Conservation (phyloP, 2,113 vertebrate genomes). For the Alethe diademata region DNA sequence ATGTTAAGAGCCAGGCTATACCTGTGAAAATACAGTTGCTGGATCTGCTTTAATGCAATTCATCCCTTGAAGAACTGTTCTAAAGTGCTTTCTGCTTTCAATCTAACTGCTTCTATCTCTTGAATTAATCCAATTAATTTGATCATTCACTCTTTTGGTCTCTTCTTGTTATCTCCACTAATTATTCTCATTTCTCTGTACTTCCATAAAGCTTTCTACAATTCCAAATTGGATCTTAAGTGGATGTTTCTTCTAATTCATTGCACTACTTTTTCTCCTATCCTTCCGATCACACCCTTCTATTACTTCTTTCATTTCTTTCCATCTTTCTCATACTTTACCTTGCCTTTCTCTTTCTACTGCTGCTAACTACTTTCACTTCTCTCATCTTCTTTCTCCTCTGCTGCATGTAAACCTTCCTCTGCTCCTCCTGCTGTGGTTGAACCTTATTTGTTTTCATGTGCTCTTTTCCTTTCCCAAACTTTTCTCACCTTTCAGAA, state of each 20-base stretch:
- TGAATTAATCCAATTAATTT: background rate
- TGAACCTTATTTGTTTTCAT: background rate
- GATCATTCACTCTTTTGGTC: background rate
- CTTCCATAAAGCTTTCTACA: background rate
- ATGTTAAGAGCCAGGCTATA: background rate
- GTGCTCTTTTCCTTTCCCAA: background rate
- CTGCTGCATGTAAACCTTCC: background rate
- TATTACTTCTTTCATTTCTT: background rate
- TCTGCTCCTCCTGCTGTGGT: background rate
- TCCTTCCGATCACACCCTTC: background rate
- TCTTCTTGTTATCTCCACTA: background rate
- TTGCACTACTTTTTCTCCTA: background rate
- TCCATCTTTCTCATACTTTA: background rate
- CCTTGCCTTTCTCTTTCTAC: background rate
- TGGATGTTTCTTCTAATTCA: background rate
- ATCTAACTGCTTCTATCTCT: background rate
- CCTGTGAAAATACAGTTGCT: background rate
- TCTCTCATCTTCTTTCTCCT: background rate
- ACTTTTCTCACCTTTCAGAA: background rate
- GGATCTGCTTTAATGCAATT: background rate
- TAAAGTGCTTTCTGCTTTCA: background rate
- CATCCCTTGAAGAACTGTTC: background rate
- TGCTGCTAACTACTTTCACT: background rate
- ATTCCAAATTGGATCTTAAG: background rate
- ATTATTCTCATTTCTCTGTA: background rate